phyloP scores from a whole-genome alignment of 1,140 invertebrate genomes.

The Paraescarpia echinospica region DNA sequence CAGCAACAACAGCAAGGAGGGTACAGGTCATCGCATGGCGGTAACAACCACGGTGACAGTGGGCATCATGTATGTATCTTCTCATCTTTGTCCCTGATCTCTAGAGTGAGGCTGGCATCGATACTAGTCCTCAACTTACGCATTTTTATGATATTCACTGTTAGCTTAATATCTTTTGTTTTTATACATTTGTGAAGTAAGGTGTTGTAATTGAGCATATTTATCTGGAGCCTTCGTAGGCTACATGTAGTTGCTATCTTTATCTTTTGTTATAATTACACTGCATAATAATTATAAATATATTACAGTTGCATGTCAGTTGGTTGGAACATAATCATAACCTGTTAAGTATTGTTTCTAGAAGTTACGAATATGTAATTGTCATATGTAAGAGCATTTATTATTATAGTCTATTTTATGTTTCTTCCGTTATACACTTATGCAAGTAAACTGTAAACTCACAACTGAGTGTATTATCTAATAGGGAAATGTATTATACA shows the following conservation, averaged over 20 bases:
- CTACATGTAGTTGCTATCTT: background rate
- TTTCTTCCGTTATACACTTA: no score
- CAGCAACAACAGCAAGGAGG: background rate
- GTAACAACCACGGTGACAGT: background rate
- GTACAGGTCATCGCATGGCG: background rate
- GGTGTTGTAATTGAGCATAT: background rate
- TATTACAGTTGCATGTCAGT: background rate
- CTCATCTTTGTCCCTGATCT: background rate
- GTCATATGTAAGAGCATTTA: background rate
- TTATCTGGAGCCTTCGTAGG: no score
- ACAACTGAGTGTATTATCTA: no score
- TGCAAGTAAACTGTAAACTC: no score
- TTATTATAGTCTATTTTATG: no score
- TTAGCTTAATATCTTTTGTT: background rate
- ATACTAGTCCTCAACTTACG: no score
- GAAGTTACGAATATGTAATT: background rate
- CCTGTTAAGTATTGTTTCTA: background rate
- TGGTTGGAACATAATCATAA: background rate
- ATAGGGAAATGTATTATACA: no score
- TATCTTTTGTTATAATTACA: background rate
- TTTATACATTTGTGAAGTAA: background rate
- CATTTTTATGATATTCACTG: background rate
- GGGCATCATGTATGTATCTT: background rate
- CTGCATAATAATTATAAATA: background rate
- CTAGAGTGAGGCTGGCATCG: no score